These are phyloP conservation scores for Microvelia longipes DNA, from an alignment of 1,140 invertebrate species.

Conservation along the genomic window DNA sequence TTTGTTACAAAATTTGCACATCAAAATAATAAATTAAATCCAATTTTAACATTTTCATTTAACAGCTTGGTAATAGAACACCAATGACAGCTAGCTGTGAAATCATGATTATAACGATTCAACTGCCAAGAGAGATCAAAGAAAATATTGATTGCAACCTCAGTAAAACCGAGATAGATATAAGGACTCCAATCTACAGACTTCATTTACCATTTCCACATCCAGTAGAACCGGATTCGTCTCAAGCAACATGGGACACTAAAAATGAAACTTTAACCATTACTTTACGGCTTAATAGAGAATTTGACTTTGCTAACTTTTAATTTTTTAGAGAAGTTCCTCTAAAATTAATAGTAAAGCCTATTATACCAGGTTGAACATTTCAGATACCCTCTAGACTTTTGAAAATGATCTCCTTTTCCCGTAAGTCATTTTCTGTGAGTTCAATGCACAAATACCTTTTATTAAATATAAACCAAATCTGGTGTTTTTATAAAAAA, in stretches of 20 bases:
- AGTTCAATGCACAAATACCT: too few relatives aligned
- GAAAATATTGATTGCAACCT: constrained; percentile 53
- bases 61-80: constrained; percentile 67
- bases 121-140: constrained; percentile 50
- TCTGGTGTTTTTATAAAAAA: too few relatives aligned
- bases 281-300: constrained; percentile 15
- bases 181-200: constrained; percentile 45
- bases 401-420: too few relatives aligned
- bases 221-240: constrained; percentile 56
- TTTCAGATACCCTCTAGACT: too few relatives aligned
- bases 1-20: too few relatives aligned
- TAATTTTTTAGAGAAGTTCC: too few relatives aligned
- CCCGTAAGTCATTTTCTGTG: too few relatives aligned
- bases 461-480: too few relatives aligned
- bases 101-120: constrained; percentile 57
- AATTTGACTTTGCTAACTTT: constrained; percentile 22
- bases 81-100: constrained; percentile 68
- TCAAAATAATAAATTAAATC: too few relatives aligned
- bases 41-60: too few relatives aligned
- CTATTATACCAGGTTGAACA: too few relatives aligned
- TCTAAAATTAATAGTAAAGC: too few relatives aligned
- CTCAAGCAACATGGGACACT: constrained; percentile 61
- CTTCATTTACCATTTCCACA: constrained; percentile 61
- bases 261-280: constrained; percentile 40
- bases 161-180: constrained; percentile 47